Evolutionary conservation across 2,888 invertebrate species (phyloP), one percentile per base, ranked within the genome.

Genomic region (Lepeophtheirus nordmannii): DNA sequence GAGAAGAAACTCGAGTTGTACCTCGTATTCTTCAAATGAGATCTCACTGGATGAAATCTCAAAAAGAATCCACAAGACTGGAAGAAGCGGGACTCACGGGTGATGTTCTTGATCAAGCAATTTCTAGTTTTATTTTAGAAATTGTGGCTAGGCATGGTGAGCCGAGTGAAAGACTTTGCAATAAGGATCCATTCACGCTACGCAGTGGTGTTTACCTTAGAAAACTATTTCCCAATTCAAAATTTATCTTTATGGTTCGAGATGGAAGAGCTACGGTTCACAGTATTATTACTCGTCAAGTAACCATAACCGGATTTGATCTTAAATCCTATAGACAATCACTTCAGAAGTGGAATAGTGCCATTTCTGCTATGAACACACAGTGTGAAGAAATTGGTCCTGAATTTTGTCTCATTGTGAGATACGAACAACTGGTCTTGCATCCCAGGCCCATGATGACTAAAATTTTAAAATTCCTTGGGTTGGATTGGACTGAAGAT

Each of bases 231-330:
- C 97, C 98, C 59, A 92, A 93, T 75, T 87, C 94, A 68, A 96
- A 96, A 79, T 98, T 94, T 78, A 82, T 98, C 72, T 89, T 97
- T 77, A 94, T 97, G 93, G 86, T 97, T 72, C 85, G 98, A 69
- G 98, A 98, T 77, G 97, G 97, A 37, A 83, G 98, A 69, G 98
- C 97, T 69, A 94, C 96, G 30, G 96, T 96, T 69, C 96, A 98
- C 80, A 97, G 96, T 69, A 94, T 98, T 75, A 96, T 98, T 74
- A 58, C 67, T 38, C 11, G 72, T 20, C 71, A 82, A 81, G 82
- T 85, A 61, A 85, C 85, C 41, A 89, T 90, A 73, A 87, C 88
- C 17, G 96, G 94, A 59, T 98, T 98, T 80, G 93, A 97, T 80
- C 80, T 97, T 76, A 83, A 83, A 71, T 89, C 86, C 77, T 94